Evolutionary conservation across 2,797 vertebrate genomes (phyloP).

Genomic region (Potorous gilbertii): DNA sequence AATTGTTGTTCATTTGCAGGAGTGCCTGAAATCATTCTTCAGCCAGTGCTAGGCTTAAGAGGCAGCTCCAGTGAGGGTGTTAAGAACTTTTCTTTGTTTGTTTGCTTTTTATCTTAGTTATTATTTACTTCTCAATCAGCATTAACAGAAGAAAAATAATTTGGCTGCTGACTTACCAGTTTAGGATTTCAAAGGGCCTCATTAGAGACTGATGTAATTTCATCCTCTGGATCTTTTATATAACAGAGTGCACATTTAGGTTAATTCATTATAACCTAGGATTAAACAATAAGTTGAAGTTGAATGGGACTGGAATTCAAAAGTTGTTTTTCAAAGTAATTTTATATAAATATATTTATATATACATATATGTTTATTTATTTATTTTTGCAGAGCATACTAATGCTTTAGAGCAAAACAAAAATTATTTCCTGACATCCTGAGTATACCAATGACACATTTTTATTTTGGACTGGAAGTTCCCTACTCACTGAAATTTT

Average conservation of each 20-base stretch:
- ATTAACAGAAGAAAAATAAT: slow-evolving; percentile 91
- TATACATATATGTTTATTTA: background rate
- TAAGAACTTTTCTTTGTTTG: slow-evolving; percentile 63
- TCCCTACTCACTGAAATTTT: background rate
- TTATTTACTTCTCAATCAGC: slow-evolving; percentile 89
- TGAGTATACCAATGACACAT: background rate
- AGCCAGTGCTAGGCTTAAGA: slow-evolving; percentile 40
- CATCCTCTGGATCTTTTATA: slow-evolving; percentile 87
- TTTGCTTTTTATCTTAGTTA: slow-evolving; percentile 80
- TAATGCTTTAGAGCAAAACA: background rate
- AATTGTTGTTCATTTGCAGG: slow-evolving; percentile 9
- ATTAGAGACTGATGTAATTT: slow-evolving; percentile 95
- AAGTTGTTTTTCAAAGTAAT: slow-evolving; percentile 49
- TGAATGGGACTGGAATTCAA: slow-evolving; percentile 68
- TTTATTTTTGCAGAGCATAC: background rate
- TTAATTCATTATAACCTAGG: slow-evolving; percentile 88
- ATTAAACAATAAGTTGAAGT: slow-evolving; percentile 89
- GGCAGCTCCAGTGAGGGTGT: slow-evolving; percentile 45
- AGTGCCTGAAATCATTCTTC: slow-evolving; percentile 43
- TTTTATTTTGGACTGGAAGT: background rate
- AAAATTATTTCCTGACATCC: background rate
- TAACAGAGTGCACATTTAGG: slow-evolving; percentile 86
- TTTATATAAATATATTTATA: background rate
- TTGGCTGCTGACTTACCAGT: slow-evolving; percentile 87
- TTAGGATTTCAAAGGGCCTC: slow-evolving; percentile 93